Conservation (phyloP, 1,140 invertebrate species). For the Yoshiicerus persimilis region DNA sequence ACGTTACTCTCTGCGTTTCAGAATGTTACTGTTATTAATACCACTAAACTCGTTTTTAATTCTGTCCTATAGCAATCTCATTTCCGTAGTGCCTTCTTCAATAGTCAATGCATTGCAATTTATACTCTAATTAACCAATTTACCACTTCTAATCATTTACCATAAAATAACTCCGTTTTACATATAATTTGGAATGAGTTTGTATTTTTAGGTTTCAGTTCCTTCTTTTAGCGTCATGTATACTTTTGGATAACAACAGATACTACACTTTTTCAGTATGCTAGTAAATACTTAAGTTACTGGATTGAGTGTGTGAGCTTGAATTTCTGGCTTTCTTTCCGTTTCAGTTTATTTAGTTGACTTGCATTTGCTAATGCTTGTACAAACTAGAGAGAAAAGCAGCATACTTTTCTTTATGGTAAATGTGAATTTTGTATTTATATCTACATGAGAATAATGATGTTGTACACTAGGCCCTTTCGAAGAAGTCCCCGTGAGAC, state of each 20-base stretch:
- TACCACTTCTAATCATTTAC: too few relatives aligned
- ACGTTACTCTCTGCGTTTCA: neutral
- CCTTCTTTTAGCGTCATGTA: too few relatives aligned
- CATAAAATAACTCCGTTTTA: too few relatives aligned
- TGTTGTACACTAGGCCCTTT: slow-evolving; percentile 47
- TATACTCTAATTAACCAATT: too few relatives aligned
- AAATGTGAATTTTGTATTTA: slow-evolving; percentile 19
- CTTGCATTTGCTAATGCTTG: neutral
- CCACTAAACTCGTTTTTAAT: too few relatives aligned
- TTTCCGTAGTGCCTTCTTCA: too few relatives aligned
- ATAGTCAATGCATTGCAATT: too few relatives aligned
- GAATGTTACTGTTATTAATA: neutral
- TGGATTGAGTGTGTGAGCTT: neutral
- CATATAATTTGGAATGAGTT: too few relatives aligned
- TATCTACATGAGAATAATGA: slow-evolving; percentile 19
- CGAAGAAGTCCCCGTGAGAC: slow-evolving; percentile 53
- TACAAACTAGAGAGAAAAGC: neutral
- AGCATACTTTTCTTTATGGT: neutral
- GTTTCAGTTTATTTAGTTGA: neutral
- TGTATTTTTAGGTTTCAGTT: too few relatives aligned
- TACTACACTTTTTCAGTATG: neutral
- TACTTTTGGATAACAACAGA: too few relatives aligned
- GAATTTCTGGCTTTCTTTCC: neutral
- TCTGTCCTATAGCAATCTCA: too few relatives aligned
- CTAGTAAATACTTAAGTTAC: neutral